Percentiles rank a stretch among this genome's conserved stretches.
These are phyloP conservation scores for Anoplius nigerrimus DNA, from an alignment of 2,888 invertebrate genomes.

Conservation along the genomic window DNA sequence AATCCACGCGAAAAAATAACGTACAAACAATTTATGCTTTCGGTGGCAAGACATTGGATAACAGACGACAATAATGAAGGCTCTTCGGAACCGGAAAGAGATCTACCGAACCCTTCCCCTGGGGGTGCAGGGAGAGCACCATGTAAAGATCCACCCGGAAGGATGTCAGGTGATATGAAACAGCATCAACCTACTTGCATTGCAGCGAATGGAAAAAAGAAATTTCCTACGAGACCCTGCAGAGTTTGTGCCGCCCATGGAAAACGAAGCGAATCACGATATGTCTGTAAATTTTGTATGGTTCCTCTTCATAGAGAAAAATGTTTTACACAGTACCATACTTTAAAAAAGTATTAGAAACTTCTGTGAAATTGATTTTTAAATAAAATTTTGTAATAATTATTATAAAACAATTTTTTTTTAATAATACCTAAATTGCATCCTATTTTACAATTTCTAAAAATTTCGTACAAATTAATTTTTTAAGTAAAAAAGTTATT, in stretches of 20 bases:
- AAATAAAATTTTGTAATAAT: too few species aligned
- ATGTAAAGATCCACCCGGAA: slow-evolving; percentile 24
- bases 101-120: background rate
- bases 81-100: background rate
- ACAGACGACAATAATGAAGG: slow-evolving; percentile 12
- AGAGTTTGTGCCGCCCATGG: slow-evolving; percentile 10
- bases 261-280: slow-evolving; percentile 9
- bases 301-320: slow-evolving; percentile 2
- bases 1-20: slow-evolving; percentile 24
- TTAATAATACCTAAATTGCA: slow-evolving; percentile 9
- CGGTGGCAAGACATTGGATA: slow-evolving; percentile 26
- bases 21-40: slow-evolving; percentile 33
- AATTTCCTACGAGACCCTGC: background rate
- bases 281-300: slow-evolving; percentile 11
- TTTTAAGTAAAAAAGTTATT: too few species aligned
- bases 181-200: slow-evolving; percentile 27
- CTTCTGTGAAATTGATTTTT: too few species aligned
- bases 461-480: too few species aligned
- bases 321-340: slow-evolving; percentile 16
- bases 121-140: background rate
- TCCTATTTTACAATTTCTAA: slow-evolving; percentile 6
- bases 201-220: background rate
- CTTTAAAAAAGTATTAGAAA: slow-evolving; percentile 6
- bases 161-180: slow-evolving; percentile 30
- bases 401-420: background rate